Conservation (phyloP, 2,888 invertebrate species). For the Lissocephala sabroskyi region DNA sequence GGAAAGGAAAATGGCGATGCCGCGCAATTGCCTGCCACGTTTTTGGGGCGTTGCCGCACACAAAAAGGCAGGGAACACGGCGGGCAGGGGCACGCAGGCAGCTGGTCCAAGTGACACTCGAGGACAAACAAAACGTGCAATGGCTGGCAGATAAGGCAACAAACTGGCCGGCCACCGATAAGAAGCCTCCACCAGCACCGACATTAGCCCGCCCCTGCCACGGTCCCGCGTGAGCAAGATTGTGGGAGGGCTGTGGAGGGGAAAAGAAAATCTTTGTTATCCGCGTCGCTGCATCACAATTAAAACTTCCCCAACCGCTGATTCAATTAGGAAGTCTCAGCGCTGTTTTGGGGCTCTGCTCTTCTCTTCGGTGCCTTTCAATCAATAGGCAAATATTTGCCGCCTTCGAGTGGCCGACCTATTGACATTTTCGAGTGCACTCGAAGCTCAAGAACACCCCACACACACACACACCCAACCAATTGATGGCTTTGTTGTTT, state of each 20-base stretch:
- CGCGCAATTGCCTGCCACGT: conserved; percentile 16
- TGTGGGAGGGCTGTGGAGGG: too few species aligned
- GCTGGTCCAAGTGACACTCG: conserved; percentile 11
- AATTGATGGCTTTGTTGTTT: conserved; percentile 1
- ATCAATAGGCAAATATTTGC: conserved; percentile 51
- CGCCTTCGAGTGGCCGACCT: conserved; percentile 34
- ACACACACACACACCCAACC: neutral
- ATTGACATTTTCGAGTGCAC: conserved; percentile 55
- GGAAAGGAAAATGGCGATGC: neutral
- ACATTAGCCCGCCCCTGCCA: too few species aligned
- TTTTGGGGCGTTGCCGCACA: conserved; percentile 34
- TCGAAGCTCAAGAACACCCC: conserved; percentile 34
- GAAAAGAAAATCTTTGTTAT: too few species aligned
- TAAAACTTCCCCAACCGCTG: too few species aligned
- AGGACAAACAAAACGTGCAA: conserved; percentile 37
- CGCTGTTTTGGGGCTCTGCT: too few species aligned
- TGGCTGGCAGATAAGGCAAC: conserved; percentile 54
- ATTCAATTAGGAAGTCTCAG: too few species aligned
- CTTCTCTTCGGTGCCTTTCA: conserved; percentile 19
- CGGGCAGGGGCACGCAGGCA: conserved; percentile 22
- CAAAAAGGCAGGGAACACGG: conserved; percentile 19
- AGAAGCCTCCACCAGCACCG: too few species aligned
- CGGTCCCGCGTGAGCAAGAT: too few species aligned
- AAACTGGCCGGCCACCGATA: conserved; percentile 53
- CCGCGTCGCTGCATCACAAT: too few species aligned